Base-by-base conservation (phyloP, 2,888 invertebrate genomes). In the Sabatieria punctata region DNA sequence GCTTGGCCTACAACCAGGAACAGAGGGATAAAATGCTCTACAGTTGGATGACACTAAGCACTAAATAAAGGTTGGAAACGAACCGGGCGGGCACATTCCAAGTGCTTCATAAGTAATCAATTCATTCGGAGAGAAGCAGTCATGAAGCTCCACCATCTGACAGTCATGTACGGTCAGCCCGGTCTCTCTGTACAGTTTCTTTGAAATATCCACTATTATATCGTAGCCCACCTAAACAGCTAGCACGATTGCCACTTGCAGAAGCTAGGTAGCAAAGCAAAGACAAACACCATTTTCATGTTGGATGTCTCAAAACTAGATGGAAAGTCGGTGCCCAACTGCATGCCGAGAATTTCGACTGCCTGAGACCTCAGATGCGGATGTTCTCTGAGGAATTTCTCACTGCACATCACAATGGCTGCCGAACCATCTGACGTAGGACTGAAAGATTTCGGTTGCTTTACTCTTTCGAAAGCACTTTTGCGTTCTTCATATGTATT, bases 391-490 rank as follows among this genome's bases (percentile, higher is more conserved):
- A 97, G 88, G 66, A 89, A 97, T 15, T 79, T 78, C 69, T 95
- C 91, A 11, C 83, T 85, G 52, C 80, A 89, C 37, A 97, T 60
- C 50, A 97, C 75, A 0, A 82, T 91, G 23, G 91, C 89, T 23
- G 86, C 95, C 0, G 88, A 78, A n/a, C 97, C 97, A 70, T 97
- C 93, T 41, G 91, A 93, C 0, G 95, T 97, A 1, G 95, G 95
- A 64, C 70, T 70, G 52, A 30, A 58, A 48, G 26, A 27, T n/a
- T n/a, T n/a, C n/a, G n/a, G n/a, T n/a, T n/a, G n/a, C n/a, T n/a
- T n/a, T n/a, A n/a, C n/a, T n/a, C n/a, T n/a, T n/a, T n/a, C n/a
- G n/a, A n/a, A n/a, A n/a, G n/a, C n/a, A n/a, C n/a, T n/a, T n/a
- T n/a, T n/a, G n/a, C n/a, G n/a, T n/a, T n/a, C n/a, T n/a, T n/a